These are phyloP conservation scores for Stictonetta naevosa DNA, from an alignment of 2,113 vertebrate species.

Conservation along the genomic window DNA sequence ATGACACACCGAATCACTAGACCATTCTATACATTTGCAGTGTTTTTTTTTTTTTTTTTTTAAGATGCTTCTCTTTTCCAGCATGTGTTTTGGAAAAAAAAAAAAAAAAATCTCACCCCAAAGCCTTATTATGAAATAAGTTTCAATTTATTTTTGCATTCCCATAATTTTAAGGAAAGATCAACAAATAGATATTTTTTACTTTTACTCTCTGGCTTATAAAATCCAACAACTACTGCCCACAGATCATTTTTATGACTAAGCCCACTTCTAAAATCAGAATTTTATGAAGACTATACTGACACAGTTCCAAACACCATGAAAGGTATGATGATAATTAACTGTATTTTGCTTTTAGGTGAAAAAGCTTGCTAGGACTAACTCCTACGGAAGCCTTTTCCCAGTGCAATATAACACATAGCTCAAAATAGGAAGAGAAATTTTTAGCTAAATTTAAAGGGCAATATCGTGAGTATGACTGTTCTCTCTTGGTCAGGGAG, in stretches of 20 bases:
- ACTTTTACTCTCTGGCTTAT: background rate
- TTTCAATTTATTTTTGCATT: background rate
- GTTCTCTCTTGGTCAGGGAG: background rate
- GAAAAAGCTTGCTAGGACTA: background rate
- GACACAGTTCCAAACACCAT: background rate
- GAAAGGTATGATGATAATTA: slow-evolving; percentile 8
- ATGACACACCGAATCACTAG: background rate
- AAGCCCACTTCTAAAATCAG: background rate
- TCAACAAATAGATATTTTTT: background rate
- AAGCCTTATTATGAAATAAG: background rate
- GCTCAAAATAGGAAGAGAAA: background rate
- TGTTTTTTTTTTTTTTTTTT: background rate
- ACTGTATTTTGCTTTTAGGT: slow-evolving; percentile 16
- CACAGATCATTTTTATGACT: background rate
- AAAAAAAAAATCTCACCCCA: too few relatives aligned
- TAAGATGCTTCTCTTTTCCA: background rate
- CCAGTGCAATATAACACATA: background rate
- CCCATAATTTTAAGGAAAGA: background rate
- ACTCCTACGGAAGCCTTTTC: background rate
- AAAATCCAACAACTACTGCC: background rate
- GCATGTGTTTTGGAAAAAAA: background rate
- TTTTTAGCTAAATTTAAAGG: background rate
- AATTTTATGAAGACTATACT: background rate
- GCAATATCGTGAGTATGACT: background rate
- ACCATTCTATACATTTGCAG: background rate